phyloP scores from a whole-genome alignment of 1,140 invertebrate genomes.

The Temnothorax curvispinosus region DNA sequence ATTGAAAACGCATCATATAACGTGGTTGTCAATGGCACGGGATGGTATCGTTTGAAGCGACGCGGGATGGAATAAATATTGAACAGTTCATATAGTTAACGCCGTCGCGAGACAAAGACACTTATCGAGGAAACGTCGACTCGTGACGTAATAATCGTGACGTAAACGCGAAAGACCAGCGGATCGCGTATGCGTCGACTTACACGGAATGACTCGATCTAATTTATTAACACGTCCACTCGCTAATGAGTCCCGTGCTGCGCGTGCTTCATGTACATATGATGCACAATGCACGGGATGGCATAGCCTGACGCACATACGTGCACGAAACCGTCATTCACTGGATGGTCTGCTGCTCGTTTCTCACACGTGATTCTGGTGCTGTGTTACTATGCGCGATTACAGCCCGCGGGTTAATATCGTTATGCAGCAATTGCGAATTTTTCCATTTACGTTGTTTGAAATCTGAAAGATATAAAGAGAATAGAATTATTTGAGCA shows the following conservation, averaged over 20 bases:
- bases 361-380: slow-evolving; percentile 52
- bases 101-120: background rate
- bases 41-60: background rate
- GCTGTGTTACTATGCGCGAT: slow-evolving; percentile 46
- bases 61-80: background rate
- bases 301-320: background rate
- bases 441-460: background rate
- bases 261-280: background rate
- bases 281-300: background rate
- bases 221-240: slow-evolving; percentile 37
- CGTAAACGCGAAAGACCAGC: background rate
- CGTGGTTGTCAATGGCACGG: background rate
- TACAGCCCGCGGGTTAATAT: background rate
- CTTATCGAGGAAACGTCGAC: background rate
- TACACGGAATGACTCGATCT: slow-evolving; percentile 17
- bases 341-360: background rate
- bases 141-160: background rate
- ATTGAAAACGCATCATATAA: background rate
- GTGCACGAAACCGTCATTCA: slow-evolving; percentile 19
- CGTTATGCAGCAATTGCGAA: background rate
- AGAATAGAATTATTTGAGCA: background rate
- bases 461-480: background rate
- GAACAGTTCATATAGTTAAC: background rate
- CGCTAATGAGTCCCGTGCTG: slow-evolving; percentile 35
- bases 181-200: background rate